These are phyloP conservation scores for Anser cygnoides DNA, from an alignment of 2,113 vertebrate species.

Conservation along the genomic window DNA sequence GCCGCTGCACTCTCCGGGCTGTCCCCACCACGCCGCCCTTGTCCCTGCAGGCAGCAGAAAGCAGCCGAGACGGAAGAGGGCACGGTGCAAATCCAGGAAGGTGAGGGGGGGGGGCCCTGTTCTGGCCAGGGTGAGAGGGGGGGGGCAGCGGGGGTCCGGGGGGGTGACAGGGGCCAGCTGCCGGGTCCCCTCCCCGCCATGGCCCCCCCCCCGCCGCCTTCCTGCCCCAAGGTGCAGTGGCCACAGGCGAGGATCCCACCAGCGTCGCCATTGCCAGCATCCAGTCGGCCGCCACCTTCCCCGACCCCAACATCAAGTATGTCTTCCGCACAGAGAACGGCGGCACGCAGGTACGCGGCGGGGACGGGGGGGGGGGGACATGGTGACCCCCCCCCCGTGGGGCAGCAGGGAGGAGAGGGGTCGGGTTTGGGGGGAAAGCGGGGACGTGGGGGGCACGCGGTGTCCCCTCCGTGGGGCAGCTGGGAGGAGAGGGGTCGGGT, in stretches of 20 bases:
- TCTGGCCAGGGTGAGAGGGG: too few species aligned
- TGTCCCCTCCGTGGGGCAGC: too few species aligned
- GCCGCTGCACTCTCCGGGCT: too few species aligned
- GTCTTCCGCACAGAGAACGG: constrained; percentile 91
- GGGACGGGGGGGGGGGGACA: too few species aligned
- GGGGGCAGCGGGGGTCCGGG: too few species aligned
- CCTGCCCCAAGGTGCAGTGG: constrained; percentile 81
- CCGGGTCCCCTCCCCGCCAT: not conserved
- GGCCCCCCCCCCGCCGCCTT: not conserved
- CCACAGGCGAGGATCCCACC: constrained; percentile 90
- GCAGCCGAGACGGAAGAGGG: constrained; percentile 74
- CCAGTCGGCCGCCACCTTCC: constrained; percentile 89
- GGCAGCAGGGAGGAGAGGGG: too few species aligned
- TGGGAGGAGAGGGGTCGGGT: too few species aligned
- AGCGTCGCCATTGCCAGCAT: constrained; percentile 88
- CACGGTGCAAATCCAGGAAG: constrained; percentile 76
- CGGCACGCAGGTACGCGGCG: constrained; percentile 84
- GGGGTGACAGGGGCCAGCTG: too few species aligned
- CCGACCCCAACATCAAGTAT: constrained; percentile 90
- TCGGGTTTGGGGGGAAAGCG: too few species aligned
- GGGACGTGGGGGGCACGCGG: too few species aligned
- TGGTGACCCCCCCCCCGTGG: too few species aligned
- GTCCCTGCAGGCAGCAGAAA: constrained; percentile 72
- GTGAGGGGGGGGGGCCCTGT: constrained; percentile 19
- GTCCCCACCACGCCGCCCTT: too few species aligned